Evolutionary conservation across 2,797 vertebrate genomes (phyloP), one percentile per base, ranked within the genome.

Genomic region (Paramormyrops hopkinsi): DNA sequence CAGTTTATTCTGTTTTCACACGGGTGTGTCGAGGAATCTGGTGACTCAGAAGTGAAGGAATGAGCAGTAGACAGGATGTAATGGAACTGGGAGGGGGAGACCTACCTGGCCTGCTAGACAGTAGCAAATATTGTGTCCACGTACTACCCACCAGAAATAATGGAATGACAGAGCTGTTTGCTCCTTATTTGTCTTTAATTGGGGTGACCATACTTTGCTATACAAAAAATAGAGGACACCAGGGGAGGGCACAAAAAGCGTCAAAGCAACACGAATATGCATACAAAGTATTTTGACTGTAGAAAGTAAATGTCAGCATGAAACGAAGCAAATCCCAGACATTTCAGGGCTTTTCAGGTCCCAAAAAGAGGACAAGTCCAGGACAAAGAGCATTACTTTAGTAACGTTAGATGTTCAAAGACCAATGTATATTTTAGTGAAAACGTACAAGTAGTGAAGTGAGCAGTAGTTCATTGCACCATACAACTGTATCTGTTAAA

Each of bases 51-150:
- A 90, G 83, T 79, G 25, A 69, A 88, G 92, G 92, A 93, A 92
- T 89, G 91, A 90, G 65, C 29, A 69, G 69, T 91, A 93, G 91
- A 91, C 90, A 89, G 94, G 94, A 94, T 91, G 91, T 93, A 90
- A 95, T 88, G 17, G 11, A 25, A 65, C 2, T n/a, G 37, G 50
- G 50, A 14, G 53, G 50, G 19, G 76, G 19, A 50, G 9, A 19
- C 9, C 9, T 84, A 84, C 73, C 73, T 79, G 37, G 73, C 17
- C 73, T 44, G 33, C n/a, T 7, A 44, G 17, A 19, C 73, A 79
- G 73, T 3, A 17, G 33, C 73, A 79, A 19, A 44, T 8, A 41
- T 2, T 17, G 33, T 17, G 14, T n/a, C 37, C 33, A 33, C 37
- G 17, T 79, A 25, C 17, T 17, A 2, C 73, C 33, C 65, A 4